These are phyloP conservation scores for Asarcornis scutulata DNA, from an alignment of 2,113 vertebrate species.

Conservation along the genomic window DNA sequence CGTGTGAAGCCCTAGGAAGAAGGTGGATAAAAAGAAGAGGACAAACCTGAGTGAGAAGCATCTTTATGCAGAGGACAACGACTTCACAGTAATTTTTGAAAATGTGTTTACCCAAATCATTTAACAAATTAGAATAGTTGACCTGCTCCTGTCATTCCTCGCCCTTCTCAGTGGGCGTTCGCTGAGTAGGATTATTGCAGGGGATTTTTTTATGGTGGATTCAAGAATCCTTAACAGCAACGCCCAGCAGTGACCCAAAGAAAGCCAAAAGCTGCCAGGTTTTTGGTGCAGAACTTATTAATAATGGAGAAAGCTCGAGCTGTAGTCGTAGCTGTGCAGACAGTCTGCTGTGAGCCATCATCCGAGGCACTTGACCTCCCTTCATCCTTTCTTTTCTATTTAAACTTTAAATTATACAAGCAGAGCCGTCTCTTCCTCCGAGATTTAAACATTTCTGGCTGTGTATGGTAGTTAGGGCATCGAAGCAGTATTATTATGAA, in stretches of 20 bases:
- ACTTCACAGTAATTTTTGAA: neutral
- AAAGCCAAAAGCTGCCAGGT: neutral
- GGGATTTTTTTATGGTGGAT: neutral
- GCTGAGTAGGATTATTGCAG: accelerated
- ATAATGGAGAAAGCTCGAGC: neutral
- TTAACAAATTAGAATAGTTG: neutral
- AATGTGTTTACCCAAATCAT: neutral
- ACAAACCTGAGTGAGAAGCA: neutral
- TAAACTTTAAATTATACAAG: neutral
- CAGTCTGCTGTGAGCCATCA: neutral
- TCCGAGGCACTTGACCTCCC: neutral
- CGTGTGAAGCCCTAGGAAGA: neutral
- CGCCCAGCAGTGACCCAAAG: neutral
- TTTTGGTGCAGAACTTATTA: neutral
- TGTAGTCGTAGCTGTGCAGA: neutral
- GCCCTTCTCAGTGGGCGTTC: neutral
- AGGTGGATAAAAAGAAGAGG: neutral
- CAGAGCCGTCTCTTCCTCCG: neutral
- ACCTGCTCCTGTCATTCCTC: neutral
- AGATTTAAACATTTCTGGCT: neutral
- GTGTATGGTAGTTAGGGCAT: accelerated
- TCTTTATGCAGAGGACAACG: neutral
- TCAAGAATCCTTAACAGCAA: neutral
- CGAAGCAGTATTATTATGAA: neutral
- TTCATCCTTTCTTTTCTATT: neutral